These are phyloP conservation scores for Cassiopea xamachana DNA, from an alignment of 30 jellyfish, hydroid and myxozoan species.

Conservation along the genomic window DNA sequence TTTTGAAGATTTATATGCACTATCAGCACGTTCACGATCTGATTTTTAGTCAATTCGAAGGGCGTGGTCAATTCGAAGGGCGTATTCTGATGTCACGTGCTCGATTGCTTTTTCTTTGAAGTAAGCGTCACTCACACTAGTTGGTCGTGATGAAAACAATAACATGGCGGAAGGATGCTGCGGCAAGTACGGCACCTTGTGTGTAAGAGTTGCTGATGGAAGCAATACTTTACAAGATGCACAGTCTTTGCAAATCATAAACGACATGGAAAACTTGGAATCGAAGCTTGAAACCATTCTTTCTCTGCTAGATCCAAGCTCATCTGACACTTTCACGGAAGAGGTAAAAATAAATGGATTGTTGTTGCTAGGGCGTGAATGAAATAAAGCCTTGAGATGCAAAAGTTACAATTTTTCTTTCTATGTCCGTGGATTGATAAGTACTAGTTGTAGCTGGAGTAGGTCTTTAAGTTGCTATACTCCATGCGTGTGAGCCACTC, in stretches of 20 bases:
- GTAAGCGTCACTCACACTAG: not conserved
- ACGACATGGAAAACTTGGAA: not conserved
- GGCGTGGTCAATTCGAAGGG: not conserved
- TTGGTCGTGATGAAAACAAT: too few species aligned
- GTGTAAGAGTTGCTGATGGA: not conserved
- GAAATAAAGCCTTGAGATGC: too few species aligned
- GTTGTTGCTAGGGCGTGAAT: not conserved
- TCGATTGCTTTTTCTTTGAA: not conserved
- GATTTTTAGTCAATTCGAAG: not conserved
- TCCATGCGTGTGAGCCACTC: too few species aligned
- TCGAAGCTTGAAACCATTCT: constrained; percentile 19
- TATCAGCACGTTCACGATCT: not conserved
- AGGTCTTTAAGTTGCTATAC: too few species aligned
- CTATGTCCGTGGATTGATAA: too few species aligned
- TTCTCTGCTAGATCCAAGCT: constrained; percentile 50
- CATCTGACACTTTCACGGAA: constrained; percentile 22
- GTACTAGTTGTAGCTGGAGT: too few species aligned
- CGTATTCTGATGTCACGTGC: not conserved
- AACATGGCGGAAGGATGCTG: constrained; percentile 9
- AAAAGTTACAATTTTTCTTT: too few species aligned
- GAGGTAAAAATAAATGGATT: constrained; percentile 44
- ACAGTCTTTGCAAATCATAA: not conserved
- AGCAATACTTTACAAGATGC: not conserved
- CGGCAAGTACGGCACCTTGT: not conserved
- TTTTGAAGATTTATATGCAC: too few species aligned